These are phyloP conservation scores for Ancistrus triradiatus DNA, from an alignment of 2,113 vertebrate species.

Conservation along the genomic window DNA sequence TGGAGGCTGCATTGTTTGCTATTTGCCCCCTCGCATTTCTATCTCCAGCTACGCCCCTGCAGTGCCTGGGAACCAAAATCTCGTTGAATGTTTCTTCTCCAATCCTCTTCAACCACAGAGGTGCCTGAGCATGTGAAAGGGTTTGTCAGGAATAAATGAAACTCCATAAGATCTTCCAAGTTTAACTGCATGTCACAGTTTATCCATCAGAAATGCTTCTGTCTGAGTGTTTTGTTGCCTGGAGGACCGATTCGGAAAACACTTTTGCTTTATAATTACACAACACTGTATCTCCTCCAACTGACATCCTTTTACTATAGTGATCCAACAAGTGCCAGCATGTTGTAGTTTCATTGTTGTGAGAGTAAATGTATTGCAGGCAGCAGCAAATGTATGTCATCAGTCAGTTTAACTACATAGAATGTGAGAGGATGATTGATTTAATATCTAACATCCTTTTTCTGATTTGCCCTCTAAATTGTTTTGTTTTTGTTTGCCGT, in stretches of 20 bases:
- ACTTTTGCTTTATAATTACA: conserved; percentile 3
- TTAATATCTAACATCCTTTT: not conserved
- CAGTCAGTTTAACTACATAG: not conserved
- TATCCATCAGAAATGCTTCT: conserved; percentile 3
- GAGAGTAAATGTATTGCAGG: conserved; percentile 54
- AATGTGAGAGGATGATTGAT: not conserved
- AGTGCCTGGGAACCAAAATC: not conserved
- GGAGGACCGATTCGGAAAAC: conserved; percentile 4
- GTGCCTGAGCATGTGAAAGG: not conserved
- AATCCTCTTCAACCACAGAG: not conserved
- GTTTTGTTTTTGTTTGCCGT: not conserved
- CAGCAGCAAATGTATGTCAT: conserved; percentile 48
- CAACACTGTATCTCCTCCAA: conserved; percentile 34
- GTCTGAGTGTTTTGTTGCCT: conserved; percentile 1
- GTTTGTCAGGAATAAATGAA: not conserved
- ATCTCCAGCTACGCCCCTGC: too few relatives aligned
- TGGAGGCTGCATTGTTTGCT: too few relatives aligned
- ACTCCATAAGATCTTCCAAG: not conserved
- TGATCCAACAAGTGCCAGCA: conserved; percentile 63
- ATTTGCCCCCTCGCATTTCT: too few relatives aligned
- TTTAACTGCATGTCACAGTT: conserved; percentile 1
- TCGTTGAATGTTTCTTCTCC: not conserved
- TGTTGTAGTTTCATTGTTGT: conserved; percentile 58
- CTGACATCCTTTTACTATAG: conserved; percentile 53
- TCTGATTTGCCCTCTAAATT: not conserved